Evolutionary conservation across 2,113 vertebrate genomes (phyloP).

Genomic region (Melanerpes formicivorus): DNA sequence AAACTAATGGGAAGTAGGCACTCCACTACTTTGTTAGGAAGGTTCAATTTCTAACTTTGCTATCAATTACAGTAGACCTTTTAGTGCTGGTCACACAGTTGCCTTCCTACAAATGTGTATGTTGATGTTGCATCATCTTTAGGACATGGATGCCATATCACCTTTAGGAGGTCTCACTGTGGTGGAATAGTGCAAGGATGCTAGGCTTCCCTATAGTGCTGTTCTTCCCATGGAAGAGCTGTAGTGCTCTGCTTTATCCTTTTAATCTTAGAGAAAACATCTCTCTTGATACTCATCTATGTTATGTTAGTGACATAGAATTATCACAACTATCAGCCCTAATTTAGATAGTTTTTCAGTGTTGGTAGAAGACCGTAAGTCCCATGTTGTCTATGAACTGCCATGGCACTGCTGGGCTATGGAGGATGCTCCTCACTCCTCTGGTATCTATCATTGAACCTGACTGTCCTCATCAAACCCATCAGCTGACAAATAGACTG

Average conservation of each 20-base stretch:
- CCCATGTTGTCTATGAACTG: not conserved
- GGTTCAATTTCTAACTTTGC: not conserved
- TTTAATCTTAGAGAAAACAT: not conserved
- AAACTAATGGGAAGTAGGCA: not conserved
- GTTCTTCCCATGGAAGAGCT: not conserved
- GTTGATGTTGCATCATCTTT: not conserved
- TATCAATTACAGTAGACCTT: not conserved
- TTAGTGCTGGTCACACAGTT: not conserved
- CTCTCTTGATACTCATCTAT: not conserved
- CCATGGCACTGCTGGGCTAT: not conserved
- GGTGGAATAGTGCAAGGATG: not conserved
- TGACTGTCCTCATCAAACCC: not conserved
- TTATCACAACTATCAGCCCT: not conserved
- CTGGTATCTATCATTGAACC: not conserved
- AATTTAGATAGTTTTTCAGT: not conserved
- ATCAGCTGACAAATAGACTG: constrained; percentile 45
- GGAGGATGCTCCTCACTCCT: not conserved
- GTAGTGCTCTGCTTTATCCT: not conserved
- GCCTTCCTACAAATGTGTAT: not conserved
- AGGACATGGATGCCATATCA: not conserved
- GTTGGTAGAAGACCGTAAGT: not conserved
- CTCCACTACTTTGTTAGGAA: not conserved
- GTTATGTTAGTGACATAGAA: not conserved
- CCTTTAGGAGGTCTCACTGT: not conserved
- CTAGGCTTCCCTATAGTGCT: not conserved